A percentile compares a stretch with the other conserved stretches of the same genome.
Conservation (phyloP, 92 coral and sea anemone species). For the Blastomussa wellsi region DNA sequence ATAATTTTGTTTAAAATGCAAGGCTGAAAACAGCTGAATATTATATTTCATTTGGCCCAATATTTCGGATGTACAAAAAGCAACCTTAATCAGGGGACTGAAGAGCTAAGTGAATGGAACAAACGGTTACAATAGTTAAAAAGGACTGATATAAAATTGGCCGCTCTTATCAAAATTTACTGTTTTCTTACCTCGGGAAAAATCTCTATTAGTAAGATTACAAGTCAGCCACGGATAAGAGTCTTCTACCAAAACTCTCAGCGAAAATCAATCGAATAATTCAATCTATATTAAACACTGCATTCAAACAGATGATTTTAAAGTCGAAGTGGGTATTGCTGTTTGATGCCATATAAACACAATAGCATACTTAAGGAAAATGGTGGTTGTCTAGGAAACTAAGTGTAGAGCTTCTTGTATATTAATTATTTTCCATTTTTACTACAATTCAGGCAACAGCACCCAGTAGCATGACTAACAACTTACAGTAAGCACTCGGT, state of each 20-base stretch:
- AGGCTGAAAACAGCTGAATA: no score
- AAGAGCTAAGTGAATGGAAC: not conserved
- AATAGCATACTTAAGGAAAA: conserved; percentile 9
- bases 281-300: not conserved
- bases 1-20: no score
- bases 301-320: not conserved
- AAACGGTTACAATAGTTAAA: not conserved
- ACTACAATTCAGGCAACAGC: not conserved
- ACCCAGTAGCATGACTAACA: no score
- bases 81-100: not conserved
- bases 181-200: conserved; percentile 1
- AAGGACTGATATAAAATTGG: not conserved
- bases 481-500: no score
- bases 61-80: no score
- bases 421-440: not conserved
- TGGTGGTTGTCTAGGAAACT: not conserved
- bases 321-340: not conserved
- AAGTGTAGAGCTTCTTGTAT: not conserved
- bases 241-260: not conserved
- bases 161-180: not conserved
- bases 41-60: no score
- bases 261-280: not conserved
- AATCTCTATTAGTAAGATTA: not conserved
- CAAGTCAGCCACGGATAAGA: not conserved
- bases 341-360: not conserved